Evolutionary conservation across 2,113 vertebrate genomes (phyloP).

Genomic region (Rynchops niger): DNA sequence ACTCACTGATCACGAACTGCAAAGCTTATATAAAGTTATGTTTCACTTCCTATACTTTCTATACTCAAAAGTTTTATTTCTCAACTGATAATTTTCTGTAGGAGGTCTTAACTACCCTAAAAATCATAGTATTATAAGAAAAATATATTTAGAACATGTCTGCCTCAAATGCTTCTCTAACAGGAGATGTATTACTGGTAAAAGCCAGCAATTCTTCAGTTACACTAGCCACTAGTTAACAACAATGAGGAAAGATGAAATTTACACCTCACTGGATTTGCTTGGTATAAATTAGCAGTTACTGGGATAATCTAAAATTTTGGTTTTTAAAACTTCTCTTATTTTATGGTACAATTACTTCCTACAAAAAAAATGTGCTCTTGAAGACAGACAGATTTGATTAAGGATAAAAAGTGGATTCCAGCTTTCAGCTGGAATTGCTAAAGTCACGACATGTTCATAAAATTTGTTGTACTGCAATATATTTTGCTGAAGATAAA

Average conservation of each 20-base stretch:
- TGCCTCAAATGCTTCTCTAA: neutral
- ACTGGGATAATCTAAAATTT: neutral
- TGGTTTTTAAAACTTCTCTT: neutral
- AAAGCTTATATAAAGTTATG: neutral
- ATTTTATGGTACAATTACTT: constrained; percentile 39
- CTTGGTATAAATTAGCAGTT: neutral
- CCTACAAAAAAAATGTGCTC: neutral
- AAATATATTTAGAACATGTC: neutral
- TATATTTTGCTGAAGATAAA: constrained; percentile 31
- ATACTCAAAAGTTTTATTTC: neutral
- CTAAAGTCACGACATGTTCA: constrained; percentile 57
- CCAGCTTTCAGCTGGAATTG: constrained; percentile 33
- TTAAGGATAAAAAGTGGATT: constrained; percentile 41
- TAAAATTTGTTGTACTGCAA: constrained; percentile 23
- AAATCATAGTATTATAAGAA: neutral
- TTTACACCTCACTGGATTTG: constrained; percentile 43
- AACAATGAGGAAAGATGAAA: constrained; percentile 4
- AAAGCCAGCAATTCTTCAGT: neutral
- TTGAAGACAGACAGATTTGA: constrained; percentile 42
- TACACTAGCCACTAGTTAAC: neutral
- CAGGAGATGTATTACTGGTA: neutral
- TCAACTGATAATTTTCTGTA: neutral
- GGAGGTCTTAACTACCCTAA: neutral
- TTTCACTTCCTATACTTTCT: constrained; percentile 18
- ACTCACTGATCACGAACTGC: neutral